Conservation (phyloP, 2,888 invertebrate species). For the Drosophila pegasa region DNA sequence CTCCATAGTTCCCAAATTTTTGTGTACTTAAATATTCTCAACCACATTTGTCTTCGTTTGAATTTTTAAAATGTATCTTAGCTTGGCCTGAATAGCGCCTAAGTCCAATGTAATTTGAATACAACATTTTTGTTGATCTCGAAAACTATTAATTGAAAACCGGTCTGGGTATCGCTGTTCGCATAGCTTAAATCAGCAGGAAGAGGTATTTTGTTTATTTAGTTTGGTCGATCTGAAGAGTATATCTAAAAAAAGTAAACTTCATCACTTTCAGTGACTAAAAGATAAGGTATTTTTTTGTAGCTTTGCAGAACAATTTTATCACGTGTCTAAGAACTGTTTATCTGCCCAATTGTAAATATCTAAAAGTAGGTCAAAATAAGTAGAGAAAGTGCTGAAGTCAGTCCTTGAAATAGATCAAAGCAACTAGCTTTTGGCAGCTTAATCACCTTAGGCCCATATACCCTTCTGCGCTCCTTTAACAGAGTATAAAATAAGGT, state of each 20-base stretch:
- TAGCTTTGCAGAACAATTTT: not conserved
- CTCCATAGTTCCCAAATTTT: not conserved
- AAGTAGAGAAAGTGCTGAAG: not conserved
- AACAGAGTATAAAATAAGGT: not conserved
- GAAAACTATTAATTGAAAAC: constrained; percentile 6
- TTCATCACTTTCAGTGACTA: not conserved
- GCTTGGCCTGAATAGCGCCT: not conserved
- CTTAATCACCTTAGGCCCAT: not conserved
- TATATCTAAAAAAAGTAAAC: not conserved
- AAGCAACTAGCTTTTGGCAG: not conserved
- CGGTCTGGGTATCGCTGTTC: not conserved
- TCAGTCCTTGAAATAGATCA: not conserved
- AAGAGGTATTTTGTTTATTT: constrained; percentile 6
- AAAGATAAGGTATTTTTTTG: not conserved
- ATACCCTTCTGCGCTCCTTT: not conserved
- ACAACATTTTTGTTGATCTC: constrained; percentile 1
- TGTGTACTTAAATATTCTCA: not conserved
- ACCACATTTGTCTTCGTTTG: not conserved
- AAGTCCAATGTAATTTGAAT: constrained; percentile 4
- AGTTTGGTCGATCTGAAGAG: not conserved
- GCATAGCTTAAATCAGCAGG: constrained; percentile 1
- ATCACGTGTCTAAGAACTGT: not conserved
- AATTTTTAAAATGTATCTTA: not conserved
- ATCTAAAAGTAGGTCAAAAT: not conserved
- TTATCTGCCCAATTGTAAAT: constrained; percentile 2